phyloP scores from a whole-genome alignment of 2,113 vertebrate genomes.

The Eretmochelys imbricata region DNA sequence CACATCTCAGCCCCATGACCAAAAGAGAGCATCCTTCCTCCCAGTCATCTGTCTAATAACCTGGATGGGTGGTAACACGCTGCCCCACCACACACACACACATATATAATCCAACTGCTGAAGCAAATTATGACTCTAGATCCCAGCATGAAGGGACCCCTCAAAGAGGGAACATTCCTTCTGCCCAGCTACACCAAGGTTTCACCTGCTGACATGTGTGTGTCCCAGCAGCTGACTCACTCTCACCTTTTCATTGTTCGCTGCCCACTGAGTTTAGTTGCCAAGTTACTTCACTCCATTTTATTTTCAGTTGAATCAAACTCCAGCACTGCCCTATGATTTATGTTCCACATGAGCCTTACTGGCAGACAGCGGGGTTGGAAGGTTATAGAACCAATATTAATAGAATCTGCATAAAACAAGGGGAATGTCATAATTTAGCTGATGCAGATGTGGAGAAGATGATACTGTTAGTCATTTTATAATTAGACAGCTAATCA shows the following conservation, averaged over 20 bases:
- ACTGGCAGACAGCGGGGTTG: constrained; percentile 57
- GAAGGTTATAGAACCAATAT: constrained; percentile 65
- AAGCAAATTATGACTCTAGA: not conserved
- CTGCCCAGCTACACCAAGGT: fast-evolving
- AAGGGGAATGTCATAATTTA: constrained; percentile 65
- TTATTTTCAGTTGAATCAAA: not conserved
- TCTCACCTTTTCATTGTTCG: fast-evolving
- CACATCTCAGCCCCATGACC: not conserved
- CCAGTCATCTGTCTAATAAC: not conserved
- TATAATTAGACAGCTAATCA: constrained; percentile 72
- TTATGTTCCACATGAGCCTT: constrained; percentile 18
- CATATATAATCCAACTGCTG: not conserved
- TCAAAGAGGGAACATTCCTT: fast-evolving
- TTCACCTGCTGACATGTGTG: fast-evolving
- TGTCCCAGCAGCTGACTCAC: not conserved
- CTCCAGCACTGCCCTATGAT: constrained; percentile 22
- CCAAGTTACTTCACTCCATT: not conserved
- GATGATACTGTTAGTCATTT: constrained; percentile 61
- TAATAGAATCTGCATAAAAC: constrained; percentile 69
- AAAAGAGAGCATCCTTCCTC: fast-evolving
- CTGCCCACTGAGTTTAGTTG: fast-evolving
- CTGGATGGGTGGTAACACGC: fast-evolving
- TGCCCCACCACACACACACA: no score
- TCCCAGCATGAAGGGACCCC: not conserved
- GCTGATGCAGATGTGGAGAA: constrained; percentile 63